phyloP scores from a whole-genome alignment of 1,140 invertebrate species.

The Argopecten irradians region DNA sequence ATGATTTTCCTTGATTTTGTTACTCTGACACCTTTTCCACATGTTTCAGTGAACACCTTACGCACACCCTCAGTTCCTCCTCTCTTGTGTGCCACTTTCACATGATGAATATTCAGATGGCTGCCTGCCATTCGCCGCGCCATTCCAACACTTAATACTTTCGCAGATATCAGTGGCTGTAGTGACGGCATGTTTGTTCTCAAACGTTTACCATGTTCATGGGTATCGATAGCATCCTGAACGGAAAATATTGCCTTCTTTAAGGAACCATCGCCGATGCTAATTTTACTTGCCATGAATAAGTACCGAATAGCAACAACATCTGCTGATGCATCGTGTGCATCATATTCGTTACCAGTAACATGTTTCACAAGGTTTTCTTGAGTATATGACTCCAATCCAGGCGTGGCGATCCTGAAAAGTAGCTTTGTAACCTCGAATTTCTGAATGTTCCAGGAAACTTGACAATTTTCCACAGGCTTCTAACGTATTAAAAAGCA shows the following conservation, averaged over 20 bases:
- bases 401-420: background rate
- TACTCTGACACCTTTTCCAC: background rate
- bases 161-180: background rate
- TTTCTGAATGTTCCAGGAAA: background rate
- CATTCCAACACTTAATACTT: background rate
- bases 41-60: background rate
- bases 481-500: background rate
- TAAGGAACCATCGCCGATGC: background rate
- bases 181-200: background rate
- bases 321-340: background rate
- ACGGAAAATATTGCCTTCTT: background rate
- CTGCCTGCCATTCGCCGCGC: background rate
- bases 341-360: background rate
- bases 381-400: background rate
- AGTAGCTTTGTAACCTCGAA: too few relatives aligned
- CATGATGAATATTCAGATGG: background rate
- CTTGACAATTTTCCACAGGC: background rate
- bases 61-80: background rate
- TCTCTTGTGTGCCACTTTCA: background rate
- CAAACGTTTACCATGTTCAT: background rate
- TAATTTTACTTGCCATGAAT: background rate
- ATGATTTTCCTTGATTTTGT: constrained; percentile 10
- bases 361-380: background rate
- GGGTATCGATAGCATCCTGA: background rate
- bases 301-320: too few relatives aligned